Base-by-base conservation (phyloP, 2,888 invertebrate species). In the Galerucella calmariensis region DNA sequence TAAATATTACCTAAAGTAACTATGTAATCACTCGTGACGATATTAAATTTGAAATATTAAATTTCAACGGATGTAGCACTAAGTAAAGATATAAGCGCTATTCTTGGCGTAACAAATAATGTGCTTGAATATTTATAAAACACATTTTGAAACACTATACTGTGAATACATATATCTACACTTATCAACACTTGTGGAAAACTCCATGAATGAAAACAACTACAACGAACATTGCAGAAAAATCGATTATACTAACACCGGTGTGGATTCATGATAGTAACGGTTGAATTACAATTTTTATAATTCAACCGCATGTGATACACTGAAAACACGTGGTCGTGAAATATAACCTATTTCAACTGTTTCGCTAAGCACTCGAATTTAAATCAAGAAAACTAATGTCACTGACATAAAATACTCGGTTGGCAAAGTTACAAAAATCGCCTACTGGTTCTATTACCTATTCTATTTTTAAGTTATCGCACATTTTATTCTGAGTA, bases 391-490 rank as follows among this genome's bases (percentile, higher is more conserved):
- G 14, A n/a, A 5, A 53, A 16, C 16, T 53, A 56, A 20, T 56
- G 63, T 65, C 63, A 65, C 44, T 46, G 63, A 65, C 63, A 46
- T 65, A 65, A 20, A 46, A 46, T 65, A 10, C 44, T 65, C 16
- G 41, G 41, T 51, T 63, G 63, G 69, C 69, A 62, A 62, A 51
- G 44, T 16, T 35, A 69, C 62, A 51, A 69, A 62, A 62, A 48
- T 20, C 44, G 35, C 53, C 67, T 35, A 67, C 67, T 67, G 66
- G 14, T 61, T 16, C 48, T 61, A 48, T 2, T 63, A 41, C 27
- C 14, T n/a, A 12, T 67, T 69, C 69, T 63, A 69, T 63, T 62
- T 69, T 69, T 69, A 69, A 8, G 20, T 44, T 46, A 46, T 20
- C 46, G 11, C 41, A 41, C 63, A 35, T 44, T 41, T 61, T 65